Percentiles rank a stretch among this genome's conserved stretches.
Conservation (phyloP, 2,888 invertebrate species). For the Scaptodrosophila latifasciaeformis region DNA sequence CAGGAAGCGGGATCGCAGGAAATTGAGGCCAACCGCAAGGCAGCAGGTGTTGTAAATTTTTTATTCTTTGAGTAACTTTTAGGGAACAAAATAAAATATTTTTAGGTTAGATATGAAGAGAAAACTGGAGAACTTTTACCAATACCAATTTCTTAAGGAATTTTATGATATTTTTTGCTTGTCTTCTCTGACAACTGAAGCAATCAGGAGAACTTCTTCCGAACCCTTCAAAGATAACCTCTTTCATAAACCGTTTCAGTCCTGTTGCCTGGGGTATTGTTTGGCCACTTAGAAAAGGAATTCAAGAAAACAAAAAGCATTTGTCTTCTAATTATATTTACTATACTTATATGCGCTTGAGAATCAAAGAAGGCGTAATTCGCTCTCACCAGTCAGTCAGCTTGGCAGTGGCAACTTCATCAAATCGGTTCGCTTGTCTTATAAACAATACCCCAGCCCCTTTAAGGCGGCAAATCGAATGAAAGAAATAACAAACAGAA, state of each 20-base stretch:
- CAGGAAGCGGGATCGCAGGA: conserved; percentile 30
- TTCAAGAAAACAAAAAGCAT: conserved; percentile 35
- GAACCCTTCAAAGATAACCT: too few relatives aligned
- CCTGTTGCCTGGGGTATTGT: too few relatives aligned
- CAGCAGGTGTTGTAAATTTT: conserved; percentile 1
- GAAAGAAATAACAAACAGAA: conserved; percentile 62
- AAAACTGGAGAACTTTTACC: too few relatives aligned
- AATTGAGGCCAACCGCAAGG: background rate
- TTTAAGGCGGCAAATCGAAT: conserved; percentile 65
- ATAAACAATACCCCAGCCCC: conserved; percentile 32
- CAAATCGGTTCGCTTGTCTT: conserved; percentile 21
- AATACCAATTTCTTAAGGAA: too few relatives aligned
- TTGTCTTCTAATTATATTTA: conserved; percentile 64
- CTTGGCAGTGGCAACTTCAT: conserved; percentile 14
- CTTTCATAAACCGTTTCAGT: too few relatives aligned
- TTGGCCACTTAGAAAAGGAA: too few relatives aligned
- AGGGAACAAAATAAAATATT: too few relatives aligned
- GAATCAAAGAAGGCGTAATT: conserved; percentile 73
- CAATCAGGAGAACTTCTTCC: too few relatives aligned
- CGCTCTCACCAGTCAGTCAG: conserved; percentile 56
- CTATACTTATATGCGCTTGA: conserved; percentile 24
- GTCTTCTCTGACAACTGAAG: conserved; percentile 35
- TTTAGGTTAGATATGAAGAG: too few relatives aligned
- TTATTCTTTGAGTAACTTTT: too few relatives aligned
- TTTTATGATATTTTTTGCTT: conserved; percentile 34